phyloP scores from a whole-genome alignment of 2,888 invertebrate species.

The Perithous albicinctus region DNA sequence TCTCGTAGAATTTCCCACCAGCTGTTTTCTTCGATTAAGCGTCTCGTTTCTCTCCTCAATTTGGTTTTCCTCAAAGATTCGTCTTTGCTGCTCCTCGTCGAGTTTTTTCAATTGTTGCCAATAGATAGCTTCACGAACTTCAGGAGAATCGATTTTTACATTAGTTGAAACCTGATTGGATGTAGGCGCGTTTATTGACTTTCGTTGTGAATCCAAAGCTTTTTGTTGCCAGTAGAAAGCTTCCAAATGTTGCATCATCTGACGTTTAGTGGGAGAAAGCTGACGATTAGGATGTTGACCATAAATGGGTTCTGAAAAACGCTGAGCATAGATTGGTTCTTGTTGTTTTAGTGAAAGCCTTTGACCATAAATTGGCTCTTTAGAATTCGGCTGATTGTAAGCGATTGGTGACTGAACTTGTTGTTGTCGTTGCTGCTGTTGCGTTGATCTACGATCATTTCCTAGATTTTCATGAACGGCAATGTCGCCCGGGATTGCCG shows the following conservation, averaged over 20 bases:
- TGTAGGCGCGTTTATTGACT: constrained; percentile 68
- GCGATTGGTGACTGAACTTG: constrained; percentile 44
- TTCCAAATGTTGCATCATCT: constrained; percentile 81
- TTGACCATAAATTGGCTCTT: constrained; percentile 61
- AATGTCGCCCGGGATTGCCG: constrained; percentile 8
- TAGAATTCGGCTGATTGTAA: constrained; percentile 10
- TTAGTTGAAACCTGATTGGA: constrained; percentile 6
- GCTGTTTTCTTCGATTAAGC: constrained; percentile 66
- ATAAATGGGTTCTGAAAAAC: constrained; percentile 71
- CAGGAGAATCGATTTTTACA: constrained; percentile 74
- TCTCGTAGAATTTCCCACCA: constrained; percentile 59
- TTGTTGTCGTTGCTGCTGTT: constrained; percentile 44
- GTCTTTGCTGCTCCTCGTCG: constrained; percentile 86
- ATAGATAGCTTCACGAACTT: constrained; percentile 87
- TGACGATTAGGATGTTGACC: constrained; percentile 67
- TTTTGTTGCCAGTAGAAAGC: constrained; percentile 83
- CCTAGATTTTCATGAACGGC: constrained; percentile 31
- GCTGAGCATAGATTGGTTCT: constrained; percentile 70
- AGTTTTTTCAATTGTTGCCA: constrained; percentile 90
- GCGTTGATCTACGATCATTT: constrained; percentile 27
- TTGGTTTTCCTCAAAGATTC: constrained; percentile 78
- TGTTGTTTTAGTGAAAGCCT: constrained; percentile 60
- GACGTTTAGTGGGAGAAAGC: constrained; percentile 78
- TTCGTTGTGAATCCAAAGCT: constrained; percentile 78
- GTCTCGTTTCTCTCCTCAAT: constrained; percentile 68